Base-by-base conservation (phyloP, 2,888 invertebrate species). In the Ernsta delagoae region DNA sequence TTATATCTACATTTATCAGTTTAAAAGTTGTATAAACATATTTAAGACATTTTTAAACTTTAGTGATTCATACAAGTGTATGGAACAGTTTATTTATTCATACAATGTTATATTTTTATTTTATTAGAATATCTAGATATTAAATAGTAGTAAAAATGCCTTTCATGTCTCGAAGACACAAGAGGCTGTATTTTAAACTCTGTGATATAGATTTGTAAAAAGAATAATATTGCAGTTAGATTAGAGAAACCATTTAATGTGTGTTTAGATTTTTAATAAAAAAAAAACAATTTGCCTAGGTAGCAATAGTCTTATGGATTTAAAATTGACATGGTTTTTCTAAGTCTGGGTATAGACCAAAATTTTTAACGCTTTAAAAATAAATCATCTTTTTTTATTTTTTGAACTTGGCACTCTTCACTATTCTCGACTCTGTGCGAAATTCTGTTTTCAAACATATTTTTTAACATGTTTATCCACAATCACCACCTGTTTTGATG, bases 171-270 rank as follows among this genome's bases (percentile, higher is more conserved):
- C 34, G 72, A 83, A 89, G 90, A 84, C 83, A 72, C 65, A 72
- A 79, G 80, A 83, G 61, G 61, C 61, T 82, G 89, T 92, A 91
- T 92, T 91, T 90, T 86, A 80, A 68, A 87, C 85, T 88, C 92
- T 92, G 92, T 92, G 92, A 92, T 92, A 92, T 90, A 90, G 86
- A 77, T 81, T 80, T 83, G 82, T 90, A 85, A 75, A 76, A 80
- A 79, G 39, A 53, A 75, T 77, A 53, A 75, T 77, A 83, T 80
- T 85, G 70, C 75, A 75, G 72, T 62, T 56, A 56, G 16, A 31
- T 12, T 48, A 65, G 11, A 45, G 45, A 45, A 43, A 43, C 43
- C 43, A n/a, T 12, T 50, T 66, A 65, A 39, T 41, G 9, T 72
- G 48, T n/a, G n/a, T n/a, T n/a, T 75, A 24, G 24, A 24, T 24